Base-by-base conservation (phyloP, 2,888 invertebrate species). In the Omphaloscelis lunosa region DNA sequence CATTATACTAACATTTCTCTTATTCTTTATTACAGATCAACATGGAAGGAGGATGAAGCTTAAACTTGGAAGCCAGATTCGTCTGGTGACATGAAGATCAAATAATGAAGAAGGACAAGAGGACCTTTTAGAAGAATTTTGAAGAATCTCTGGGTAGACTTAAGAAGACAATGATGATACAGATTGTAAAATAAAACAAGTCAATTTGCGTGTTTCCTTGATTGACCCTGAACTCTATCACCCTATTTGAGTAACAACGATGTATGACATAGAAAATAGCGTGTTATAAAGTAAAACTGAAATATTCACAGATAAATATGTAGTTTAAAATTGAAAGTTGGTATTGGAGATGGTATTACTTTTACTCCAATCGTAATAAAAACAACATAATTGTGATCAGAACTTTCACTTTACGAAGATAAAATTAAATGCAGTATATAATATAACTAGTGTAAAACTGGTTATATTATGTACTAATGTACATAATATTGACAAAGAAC, bases 131-230 rank as follows among this genome's bases (percentile, higher is more conserved):
- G 61, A 80, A 79, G 62, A 68, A 58, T 12, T 9, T 15, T 0
- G 17, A 15, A 56, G 45, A 56, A n/a, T 23, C 0, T 23, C 20
- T 0, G 34, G 8, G 15, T 72, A 75, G 61, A 72, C n/a, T 75
- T 65, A 58, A 80, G 48, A 66, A 61, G 29, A 48, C 1, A 80
- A 41, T 74, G 69, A 70, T 59, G 80, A 79, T 59, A 75, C 72
- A 72, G 66, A 84, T 89, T 93, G 92, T 93, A 90, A 91, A 95
- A 95, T 95, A 95, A 95, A 95, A 75, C 80, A 84, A 91, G 83
- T 90, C 83, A 87, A 93, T 83, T 91, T 87, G 87, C 91, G 94
- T 91, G 93, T 95, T 94, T 95, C 89, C 92, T 92, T 94, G 70
- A 92, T 92, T 91, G 68, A 80, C 84, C 91, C 79, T 77, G 27